Evolutionary conservation across 2,797 vertebrate genomes (phyloP).

Genomic region (Anguilla marmorata): DNA sequence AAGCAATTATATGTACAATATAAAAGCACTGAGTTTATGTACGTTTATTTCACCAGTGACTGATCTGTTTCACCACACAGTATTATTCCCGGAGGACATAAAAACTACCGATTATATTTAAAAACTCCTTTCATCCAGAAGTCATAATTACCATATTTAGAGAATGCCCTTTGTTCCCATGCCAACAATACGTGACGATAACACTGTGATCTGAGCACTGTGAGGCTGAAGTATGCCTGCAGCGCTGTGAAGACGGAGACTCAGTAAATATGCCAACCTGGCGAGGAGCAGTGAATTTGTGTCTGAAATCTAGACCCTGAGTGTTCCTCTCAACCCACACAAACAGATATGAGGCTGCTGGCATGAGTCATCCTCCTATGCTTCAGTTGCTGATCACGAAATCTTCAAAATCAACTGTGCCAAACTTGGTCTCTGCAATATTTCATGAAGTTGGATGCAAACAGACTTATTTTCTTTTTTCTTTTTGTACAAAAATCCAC

Average conservation of each 20-base stretch:
- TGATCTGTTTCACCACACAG: background rate
- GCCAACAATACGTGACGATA: background rate
- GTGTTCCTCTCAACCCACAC: constrained; percentile 43
- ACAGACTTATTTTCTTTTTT: background rate
- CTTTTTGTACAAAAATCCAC: background rate
- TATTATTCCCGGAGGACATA: background rate
- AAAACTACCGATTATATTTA: constrained; percentile 2
- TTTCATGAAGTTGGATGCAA: constrained; percentile 7
- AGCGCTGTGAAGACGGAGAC: background rate
- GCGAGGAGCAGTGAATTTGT: constrained; percentile 40
- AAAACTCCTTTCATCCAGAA: background rate
- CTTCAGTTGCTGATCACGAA: constrained; percentile 27
- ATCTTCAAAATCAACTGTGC: constrained; percentile 31
- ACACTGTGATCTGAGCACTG: background rate
- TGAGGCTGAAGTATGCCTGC: background rate
- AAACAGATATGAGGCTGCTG: constrained; percentile 15
- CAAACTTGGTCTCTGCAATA: constrained; percentile 31
- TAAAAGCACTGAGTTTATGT: background rate
- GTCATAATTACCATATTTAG: background rate
- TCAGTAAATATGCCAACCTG: constrained; percentile 27
- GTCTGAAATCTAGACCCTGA: constrained; percentile 39
- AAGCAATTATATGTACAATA: constrained; percentile 15
- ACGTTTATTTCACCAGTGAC: background rate
- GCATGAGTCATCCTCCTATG: constrained; percentile 42
- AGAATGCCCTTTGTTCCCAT: background rate